Evolutionary conservation across 2,113 vertebrate species (phyloP).

Genomic region (Coracopsis vasa): DNA sequence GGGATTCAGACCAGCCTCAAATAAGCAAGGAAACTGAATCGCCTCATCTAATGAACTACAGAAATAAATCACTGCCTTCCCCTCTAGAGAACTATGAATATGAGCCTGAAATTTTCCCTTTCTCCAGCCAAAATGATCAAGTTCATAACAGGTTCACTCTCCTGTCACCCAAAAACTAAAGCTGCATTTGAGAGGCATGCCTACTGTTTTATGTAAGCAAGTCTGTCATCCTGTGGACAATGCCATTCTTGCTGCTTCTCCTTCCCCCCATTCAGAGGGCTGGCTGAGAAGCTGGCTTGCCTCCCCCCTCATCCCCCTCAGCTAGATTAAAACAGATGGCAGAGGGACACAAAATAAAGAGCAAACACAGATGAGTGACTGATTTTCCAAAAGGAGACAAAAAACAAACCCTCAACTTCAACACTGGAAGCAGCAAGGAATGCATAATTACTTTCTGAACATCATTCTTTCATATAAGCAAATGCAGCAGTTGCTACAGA

Average conservation of each 20-base stretch:
- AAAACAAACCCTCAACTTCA: neutral
- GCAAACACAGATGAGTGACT: slow-evolving; percentile 8
- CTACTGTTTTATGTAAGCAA: neutral
- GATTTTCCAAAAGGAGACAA: slow-evolving; percentile 3
- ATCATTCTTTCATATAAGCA: neutral
- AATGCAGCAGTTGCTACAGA: neutral
- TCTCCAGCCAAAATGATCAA: neutral
- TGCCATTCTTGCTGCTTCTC: neutral
- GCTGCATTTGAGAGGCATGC: neutral
- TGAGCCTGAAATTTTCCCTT: neutral
- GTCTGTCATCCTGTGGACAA: neutral
- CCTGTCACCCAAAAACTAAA: neutral
- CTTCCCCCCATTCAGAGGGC: neutral
- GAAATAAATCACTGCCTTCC: neutral
- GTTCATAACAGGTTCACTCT: neutral
- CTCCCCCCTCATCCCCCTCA: neutral
- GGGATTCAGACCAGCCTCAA: neutral
- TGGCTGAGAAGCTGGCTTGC: neutral
- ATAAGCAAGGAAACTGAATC: neutral
- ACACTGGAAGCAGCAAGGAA: neutral
- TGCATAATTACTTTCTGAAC: slow-evolving; percentile 6
- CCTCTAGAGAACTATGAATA: neutral
- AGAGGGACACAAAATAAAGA: slow-evolving; percentile 20
- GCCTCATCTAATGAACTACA: neutral
- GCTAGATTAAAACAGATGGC: slow-evolving; percentile 40